A percentile compares a stretch with the other conserved stretches of the same genome.
Conservation (phyloP, 2,797 vertebrate genomes). For the Fistularia tabacaria region DNA sequence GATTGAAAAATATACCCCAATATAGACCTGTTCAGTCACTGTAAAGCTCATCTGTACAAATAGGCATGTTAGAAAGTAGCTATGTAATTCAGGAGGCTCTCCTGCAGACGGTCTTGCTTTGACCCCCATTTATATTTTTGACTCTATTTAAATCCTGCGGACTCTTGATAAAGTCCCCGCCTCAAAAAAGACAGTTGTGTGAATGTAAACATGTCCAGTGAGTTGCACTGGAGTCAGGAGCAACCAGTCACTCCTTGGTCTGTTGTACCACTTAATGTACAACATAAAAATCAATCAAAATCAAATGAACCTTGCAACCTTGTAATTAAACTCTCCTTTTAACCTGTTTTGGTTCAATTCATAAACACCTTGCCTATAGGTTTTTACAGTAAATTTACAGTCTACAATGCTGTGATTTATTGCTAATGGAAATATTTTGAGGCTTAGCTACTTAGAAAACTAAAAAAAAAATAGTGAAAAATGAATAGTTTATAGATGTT, state of each 20-base stretch:
- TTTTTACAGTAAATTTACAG: no score
- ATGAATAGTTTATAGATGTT: not conserved
- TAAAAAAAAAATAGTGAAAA: not conserved
- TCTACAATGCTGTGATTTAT: no score
- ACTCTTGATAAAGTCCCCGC: no score
- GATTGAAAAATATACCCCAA: not conserved
- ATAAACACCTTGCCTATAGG: no score
- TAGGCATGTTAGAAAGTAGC: conserved; percentile 19
- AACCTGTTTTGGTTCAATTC: no score
- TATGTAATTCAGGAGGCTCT: conserved; percentile 9
- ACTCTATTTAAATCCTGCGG: no score
- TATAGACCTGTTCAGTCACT: conserved; percentile 28
- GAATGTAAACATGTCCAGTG: not conserved
- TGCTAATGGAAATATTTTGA: not conserved
- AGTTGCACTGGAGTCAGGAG: not conserved
- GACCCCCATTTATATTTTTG: no score
- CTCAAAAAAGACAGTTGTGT: not conserved
- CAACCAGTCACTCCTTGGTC: not conserved
- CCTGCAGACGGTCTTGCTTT: not conserved
- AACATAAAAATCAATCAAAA: no score
- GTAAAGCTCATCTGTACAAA: conserved; percentile 34
- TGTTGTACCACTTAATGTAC: no score
- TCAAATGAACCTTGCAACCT: no score
- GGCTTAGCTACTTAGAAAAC: not conserved
- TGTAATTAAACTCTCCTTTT: no score